Conservation (phyloP, 1,140 invertebrate species). For the Cryptotermes secundus region DNA sequence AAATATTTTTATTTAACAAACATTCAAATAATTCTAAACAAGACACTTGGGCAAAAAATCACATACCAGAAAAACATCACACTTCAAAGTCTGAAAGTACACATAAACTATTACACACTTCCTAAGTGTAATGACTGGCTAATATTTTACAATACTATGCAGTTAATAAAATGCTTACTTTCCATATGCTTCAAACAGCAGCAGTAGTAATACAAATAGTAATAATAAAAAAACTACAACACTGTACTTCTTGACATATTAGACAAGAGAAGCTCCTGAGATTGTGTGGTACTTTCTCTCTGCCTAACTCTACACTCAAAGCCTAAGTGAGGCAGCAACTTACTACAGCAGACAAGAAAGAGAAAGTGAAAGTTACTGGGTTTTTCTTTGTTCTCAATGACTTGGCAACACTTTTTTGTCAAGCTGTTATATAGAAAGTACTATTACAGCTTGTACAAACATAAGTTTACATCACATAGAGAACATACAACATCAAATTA, state of each 20-base stretch:
- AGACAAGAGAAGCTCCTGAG: background rate
- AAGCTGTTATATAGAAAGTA: background rate
- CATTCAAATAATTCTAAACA: no score
- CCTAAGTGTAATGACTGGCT: no score
- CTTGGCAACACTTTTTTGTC: background rate
- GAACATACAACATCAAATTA: no score
- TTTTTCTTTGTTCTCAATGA: background rate
- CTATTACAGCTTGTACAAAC: background rate
- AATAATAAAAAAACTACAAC: conserved; percentile 26
- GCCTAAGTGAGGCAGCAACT: background rate
- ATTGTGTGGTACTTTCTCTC: background rate
- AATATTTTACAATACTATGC: background rate
- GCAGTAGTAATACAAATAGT: no score
- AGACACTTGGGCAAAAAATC: no score
- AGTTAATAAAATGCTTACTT: background rate
- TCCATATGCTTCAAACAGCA: conserved; percentile 24
- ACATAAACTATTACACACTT: no score
- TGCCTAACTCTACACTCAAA: background rate
- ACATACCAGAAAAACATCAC: no score
- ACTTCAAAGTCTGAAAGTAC: no score
- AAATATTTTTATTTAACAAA: no score
- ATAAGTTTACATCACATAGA: no score
- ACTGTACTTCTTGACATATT: background rate
- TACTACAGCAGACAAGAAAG: background rate
- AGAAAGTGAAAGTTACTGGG: conserved; percentile 1